Evolutionary conservation across 1,140 invertebrate species (phyloP).

Genomic region (Platyscapa corneri): DNA sequence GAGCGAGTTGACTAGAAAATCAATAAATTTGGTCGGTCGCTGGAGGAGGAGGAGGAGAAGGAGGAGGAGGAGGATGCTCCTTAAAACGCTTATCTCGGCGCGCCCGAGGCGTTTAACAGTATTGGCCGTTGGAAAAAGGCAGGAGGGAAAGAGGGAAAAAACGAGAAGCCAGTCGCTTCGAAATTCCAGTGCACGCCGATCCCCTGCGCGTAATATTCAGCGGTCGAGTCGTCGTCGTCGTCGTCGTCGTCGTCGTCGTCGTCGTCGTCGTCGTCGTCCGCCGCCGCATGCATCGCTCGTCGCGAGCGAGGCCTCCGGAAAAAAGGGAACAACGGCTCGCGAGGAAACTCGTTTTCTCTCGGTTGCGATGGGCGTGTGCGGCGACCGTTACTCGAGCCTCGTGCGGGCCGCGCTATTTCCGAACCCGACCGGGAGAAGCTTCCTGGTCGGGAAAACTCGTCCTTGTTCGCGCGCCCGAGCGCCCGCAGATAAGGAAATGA

Average conservation of each 20-base stretch:
- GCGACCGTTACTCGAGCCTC: conserved; percentile 19
- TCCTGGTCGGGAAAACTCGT: conserved; percentile 32
- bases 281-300: too few relatives aligned
- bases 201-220: neutral
- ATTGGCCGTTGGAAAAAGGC: neutral
- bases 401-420: conserved; percentile 12
- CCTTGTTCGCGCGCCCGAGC: conserved; percentile 8
- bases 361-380: conserved; percentile 18
- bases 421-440: neutral
- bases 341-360: conserved; percentile 35
- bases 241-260: too few relatives aligned
- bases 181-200: neutral
- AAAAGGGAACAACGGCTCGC: neutral
- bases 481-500: neutral
- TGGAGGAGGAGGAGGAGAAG: too few relatives aligned
- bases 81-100: too few relatives aligned
- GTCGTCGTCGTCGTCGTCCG: too few relatives aligned
- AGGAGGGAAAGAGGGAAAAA: neutral
- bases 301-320: neutral
- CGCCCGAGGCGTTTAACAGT: neutral
- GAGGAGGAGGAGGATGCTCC: too few relatives aligned
- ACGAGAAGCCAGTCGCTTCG: too few relatives aligned
- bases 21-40: neutral
- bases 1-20: too few relatives aligned
- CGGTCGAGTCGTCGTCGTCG: too few relatives aligned